Evolutionary conservation across 2,888 invertebrate genomes (phyloP).

Genomic region (Acrobasis repandana): DNA sequence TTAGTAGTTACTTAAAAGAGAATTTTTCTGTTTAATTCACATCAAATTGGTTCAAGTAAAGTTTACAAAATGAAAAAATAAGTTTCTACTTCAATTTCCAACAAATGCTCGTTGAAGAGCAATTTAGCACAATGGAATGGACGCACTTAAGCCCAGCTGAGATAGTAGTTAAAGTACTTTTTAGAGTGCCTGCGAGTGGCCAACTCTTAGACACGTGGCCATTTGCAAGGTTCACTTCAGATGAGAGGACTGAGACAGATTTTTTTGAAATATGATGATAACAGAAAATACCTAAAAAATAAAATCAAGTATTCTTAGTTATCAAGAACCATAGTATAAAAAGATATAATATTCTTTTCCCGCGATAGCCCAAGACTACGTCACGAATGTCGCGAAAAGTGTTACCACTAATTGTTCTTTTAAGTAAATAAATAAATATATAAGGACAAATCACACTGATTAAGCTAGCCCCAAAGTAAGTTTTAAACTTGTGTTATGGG

Average conservation of each 20-base stretch:
- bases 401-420: too few relatives aligned
- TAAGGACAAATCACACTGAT: too few relatives aligned
- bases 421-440: too few relatives aligned
- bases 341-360: too few relatives aligned
- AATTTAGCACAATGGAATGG: conserved; percentile 13
- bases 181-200: neutral
- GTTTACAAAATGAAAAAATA: neutral
- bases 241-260: neutral
- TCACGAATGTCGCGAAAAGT: too few relatives aligned
- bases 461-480: too few relatives aligned
- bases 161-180: conserved; percentile 8
- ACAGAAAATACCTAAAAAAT: too few relatives aligned
- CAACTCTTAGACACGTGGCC: conserved; percentile 12
- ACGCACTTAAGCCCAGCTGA: conserved; percentile 4
- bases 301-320: too few relatives aligned
- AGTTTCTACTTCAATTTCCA: neutral
- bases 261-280: neutral
- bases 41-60: neutral
- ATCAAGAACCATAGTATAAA: too few relatives aligned
- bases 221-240: conserved; percentile 4
- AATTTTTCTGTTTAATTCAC: neutral
- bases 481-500: too few relatives aligned
- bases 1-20: neutral
- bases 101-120: neutral
- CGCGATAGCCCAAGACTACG: too few relatives aligned